phyloP scores from a whole-genome alignment of 2,888 invertebrate genomes.

The Ceramica pisi region DNA sequence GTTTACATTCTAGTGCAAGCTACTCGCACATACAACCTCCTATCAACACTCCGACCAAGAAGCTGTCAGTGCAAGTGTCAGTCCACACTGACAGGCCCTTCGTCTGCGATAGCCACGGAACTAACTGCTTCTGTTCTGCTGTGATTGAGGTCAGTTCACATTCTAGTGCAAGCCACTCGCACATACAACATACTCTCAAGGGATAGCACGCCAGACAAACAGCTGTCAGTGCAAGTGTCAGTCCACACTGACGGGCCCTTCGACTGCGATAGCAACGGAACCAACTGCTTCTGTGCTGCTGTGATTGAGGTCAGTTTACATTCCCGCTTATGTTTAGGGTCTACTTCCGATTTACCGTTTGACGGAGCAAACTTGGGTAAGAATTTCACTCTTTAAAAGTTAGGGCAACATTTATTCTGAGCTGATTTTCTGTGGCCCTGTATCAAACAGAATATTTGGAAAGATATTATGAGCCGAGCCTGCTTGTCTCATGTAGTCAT shows the following conservation, averaged over 20 bases:
- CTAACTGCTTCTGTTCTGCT: slow-evolving; percentile 84
- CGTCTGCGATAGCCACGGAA: slow-evolving; percentile 77
- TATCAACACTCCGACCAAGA: slow-evolving; percentile 55
- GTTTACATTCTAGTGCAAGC: slow-evolving; percentile 77
- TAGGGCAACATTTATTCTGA: no score
- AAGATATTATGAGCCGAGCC: no score
- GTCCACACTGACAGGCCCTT: slow-evolving; percentile 84
- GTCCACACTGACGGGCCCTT: slow-evolving; percentile 84
- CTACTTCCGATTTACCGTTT: no score
- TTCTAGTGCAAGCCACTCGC: slow-evolving; percentile 82
- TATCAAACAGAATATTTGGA: no score
- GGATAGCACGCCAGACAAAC: slow-evolving; percentile 48
- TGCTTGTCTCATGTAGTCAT: no score
- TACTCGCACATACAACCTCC: slow-evolving; percentile 81
- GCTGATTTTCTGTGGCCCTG: no score
- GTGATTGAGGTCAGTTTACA: slow-evolving; percentile 78
- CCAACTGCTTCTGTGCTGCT: slow-evolving; percentile 84
- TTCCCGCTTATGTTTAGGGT: no score
- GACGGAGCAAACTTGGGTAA: no score
- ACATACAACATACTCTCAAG: slow-evolving; percentile 75
- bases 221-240: slow-evolving; percentile 76
- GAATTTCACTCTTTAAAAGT: no score
- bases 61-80: slow-evolving; percentile 76
- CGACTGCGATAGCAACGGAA: slow-evolving; percentile 77
- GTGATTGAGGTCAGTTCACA: slow-evolving; percentile 78